These are phyloP conservation scores for Melanotaenia nigrans DNA, from an alignment of 2,797 vertebrate genomes.

Conservation along the genomic window DNA sequence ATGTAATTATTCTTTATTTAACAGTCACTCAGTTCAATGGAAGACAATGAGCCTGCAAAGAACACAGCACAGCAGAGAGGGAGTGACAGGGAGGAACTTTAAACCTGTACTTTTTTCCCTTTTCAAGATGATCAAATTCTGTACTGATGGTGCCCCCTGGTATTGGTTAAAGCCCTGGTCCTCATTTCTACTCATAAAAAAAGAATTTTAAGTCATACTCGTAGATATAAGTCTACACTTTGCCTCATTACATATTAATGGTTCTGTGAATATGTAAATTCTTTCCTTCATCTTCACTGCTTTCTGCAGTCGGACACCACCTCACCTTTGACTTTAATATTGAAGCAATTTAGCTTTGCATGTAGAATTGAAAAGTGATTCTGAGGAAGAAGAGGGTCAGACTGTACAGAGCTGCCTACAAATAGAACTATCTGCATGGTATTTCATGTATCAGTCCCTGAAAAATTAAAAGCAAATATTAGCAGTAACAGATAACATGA, in stretches of 20 bases:
- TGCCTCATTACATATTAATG: background rate
- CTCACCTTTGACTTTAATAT: background rate
- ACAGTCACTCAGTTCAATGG: too few relatives aligned
- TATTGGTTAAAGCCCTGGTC: background rate
- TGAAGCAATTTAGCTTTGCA: background rate
- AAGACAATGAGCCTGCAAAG: too few relatives aligned
- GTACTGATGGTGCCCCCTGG: background rate
- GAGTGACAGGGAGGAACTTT: too few relatives aligned
- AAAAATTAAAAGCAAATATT: background rate
- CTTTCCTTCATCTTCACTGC: background rate
- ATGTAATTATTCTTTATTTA: too few relatives aligned
- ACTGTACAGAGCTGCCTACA: background rate
- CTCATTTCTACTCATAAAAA: background rate
- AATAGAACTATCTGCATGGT: too few relatives aligned
- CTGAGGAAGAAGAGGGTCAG: background rate
- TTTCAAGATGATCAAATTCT: background rate
- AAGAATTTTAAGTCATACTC: background rate
- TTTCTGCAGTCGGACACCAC: background rate
- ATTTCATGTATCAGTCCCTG: too few relatives aligned
- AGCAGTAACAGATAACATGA: background rate
- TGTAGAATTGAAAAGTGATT: background rate
- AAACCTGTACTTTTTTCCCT: background rate
- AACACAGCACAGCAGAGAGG: too few relatives aligned
- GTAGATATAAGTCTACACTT: background rate
- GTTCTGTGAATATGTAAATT: background rate